Evolutionary conservation across 2,888 invertebrate species (phyloP).

Genomic region (Hydroisotoma schaefferi): DNA sequence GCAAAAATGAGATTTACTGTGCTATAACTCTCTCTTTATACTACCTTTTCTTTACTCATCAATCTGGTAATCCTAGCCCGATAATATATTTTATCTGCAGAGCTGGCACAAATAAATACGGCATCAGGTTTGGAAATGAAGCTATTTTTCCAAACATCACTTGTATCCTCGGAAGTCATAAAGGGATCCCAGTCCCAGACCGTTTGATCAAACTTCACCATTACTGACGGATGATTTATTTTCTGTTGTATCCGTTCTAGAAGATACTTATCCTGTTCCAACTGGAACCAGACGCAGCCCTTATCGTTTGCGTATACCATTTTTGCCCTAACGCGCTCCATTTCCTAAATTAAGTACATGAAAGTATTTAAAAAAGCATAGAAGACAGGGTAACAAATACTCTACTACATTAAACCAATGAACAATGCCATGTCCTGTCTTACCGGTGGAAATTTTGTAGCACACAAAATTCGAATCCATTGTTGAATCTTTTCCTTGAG

Average conservation of each 20-base stretch:
- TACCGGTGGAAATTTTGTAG: no score
- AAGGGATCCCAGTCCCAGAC: not conserved
- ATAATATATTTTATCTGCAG: not conserved
- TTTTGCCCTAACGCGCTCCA: not conserved
- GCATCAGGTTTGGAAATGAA: not conserved
- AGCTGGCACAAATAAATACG: not conserved
- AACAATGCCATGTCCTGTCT: no score
- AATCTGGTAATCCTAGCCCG: not conserved
- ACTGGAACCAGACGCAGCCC: constrained; percentile 4
- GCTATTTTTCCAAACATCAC: not conserved
- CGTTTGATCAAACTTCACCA: not conserved
- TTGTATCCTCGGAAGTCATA: not conserved
- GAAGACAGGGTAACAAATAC: no score
- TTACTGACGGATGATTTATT: not conserved
- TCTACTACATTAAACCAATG: no score
- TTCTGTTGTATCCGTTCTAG: not conserved
- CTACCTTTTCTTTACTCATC: not conserved
- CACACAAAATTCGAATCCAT: constrained; percentile 1
- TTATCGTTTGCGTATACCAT: constrained; percentile 4
- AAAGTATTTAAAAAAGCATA: not conserved
- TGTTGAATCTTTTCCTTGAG: not conserved
- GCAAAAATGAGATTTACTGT: no score
- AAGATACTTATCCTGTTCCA: not conserved
- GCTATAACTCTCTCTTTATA: no score
- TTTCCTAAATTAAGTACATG: not conserved